phyloP scores from a whole-genome alignment of 2,113 vertebrate species.

The Phylloscopus whistleri region DNA sequence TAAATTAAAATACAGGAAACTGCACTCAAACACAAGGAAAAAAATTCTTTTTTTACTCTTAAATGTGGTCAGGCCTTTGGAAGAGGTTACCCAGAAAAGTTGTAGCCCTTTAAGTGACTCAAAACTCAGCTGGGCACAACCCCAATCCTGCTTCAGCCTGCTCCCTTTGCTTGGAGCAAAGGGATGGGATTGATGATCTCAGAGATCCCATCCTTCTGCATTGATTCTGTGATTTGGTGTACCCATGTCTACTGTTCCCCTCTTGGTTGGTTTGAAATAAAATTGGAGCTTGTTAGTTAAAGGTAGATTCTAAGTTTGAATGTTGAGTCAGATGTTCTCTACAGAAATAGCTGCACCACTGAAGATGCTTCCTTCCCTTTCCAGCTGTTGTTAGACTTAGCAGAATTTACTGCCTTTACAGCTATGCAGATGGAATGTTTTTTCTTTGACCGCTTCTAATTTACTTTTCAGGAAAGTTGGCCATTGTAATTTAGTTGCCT shows the following conservation, averaged over 20 bases:
- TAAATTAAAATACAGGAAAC: background rate
- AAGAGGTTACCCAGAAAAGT: background rate
- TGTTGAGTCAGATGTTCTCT: background rate
- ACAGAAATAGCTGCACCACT: background rate
- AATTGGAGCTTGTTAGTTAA: background rate
- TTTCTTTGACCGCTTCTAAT: background rate
- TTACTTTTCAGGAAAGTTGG: background rate
- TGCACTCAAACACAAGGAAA: background rate
- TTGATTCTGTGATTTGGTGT: background rate
- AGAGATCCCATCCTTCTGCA: background rate
- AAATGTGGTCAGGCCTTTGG: background rate
- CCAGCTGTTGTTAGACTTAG: background rate
- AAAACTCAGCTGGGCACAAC: background rate
- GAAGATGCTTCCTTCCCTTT: background rate
- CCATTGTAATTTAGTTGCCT: background rate
- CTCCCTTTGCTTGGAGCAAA: background rate
- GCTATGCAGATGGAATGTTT: background rate
- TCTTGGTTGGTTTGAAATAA: background rate
- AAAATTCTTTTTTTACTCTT: background rate
- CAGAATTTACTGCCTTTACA: background rate
- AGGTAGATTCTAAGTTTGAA: background rate
- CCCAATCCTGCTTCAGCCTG: background rate
- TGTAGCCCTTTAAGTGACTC: background rate
- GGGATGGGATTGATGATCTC: background rate
- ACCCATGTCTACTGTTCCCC: background rate